Percentiles rank a stretch among this genome's conserved stretches.
Conservation (phyloP, 2,888 invertebrate species). For the Ctenicera cuprea region DNA sequence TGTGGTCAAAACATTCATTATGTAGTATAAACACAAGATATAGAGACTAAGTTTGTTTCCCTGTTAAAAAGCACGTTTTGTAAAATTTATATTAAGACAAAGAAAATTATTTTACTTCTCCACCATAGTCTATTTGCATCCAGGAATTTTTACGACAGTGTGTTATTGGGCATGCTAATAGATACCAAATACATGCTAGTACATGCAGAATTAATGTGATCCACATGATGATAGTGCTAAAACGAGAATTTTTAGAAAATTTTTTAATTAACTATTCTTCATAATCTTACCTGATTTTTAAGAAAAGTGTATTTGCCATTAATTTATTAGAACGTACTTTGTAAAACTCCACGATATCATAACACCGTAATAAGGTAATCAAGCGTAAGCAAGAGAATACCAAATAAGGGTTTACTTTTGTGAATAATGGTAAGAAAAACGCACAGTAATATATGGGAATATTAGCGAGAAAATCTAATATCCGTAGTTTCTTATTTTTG, state of each 20-base stretch:
- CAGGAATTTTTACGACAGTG: constrained; percentile 43
- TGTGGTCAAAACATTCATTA: constrained; percentile 74
- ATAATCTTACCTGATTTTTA: constrained; percentile 72
- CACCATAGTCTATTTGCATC: neutral
- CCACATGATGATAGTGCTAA: constrained; percentile 73
- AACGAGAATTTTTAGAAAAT: no score
- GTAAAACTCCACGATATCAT: constrained; percentile 73
- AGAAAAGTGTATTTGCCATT: constrained; percentile 72
- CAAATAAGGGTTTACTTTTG: constrained; percentile 57
- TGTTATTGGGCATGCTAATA: constrained; percentile 72
- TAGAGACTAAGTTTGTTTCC: constrained; percentile 67
- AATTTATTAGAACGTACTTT: constrained; percentile 72
- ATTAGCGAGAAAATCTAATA: constrained; percentile 73
- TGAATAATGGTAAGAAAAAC: constrained; percentile 63
- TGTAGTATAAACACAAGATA: constrained; percentile 74
- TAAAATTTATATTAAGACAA: neutral
- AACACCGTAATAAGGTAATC: constrained; percentile 72
- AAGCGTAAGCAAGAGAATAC: constrained; percentile 71
- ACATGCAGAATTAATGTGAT: constrained; percentile 74
- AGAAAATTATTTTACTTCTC: neutral
- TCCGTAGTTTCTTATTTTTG: constrained; percentile 69
- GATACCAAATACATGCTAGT: constrained; percentile 74
- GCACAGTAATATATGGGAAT: constrained; percentile 71
- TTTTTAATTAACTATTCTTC: no score
- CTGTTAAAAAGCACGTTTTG: neutral